Percentiles rank a stretch among this genome's conserved stretches.
Evolutionary conservation across 2,888 invertebrate species (phyloP).

Genomic region (Oasisia sp.): DNA sequence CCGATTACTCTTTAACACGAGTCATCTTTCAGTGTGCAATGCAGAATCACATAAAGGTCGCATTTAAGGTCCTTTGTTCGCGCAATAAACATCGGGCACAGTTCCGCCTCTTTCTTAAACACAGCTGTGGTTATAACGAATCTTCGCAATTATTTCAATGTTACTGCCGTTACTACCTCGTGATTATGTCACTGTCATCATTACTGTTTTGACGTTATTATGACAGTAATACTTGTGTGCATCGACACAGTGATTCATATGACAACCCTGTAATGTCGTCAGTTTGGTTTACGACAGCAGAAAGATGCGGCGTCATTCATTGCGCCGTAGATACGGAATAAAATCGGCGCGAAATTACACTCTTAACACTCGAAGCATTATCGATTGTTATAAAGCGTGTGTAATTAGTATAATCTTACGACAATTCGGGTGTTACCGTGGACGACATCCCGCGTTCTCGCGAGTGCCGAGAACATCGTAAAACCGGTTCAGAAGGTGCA

Average conservation of each 20-base stretch:
- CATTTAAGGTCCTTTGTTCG: neutral
- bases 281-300: neutral
- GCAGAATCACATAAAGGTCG: neutral
- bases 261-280: neutral
- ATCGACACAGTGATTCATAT: neutral
- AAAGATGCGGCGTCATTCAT: neutral
- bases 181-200: neutral
- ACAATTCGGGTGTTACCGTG: neutral
- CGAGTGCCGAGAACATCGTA: neutral
- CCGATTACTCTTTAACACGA: neutral
- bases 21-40: neutral
- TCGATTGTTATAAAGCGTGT: slow-evolving; percentile 5
- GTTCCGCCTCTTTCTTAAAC: neutral
- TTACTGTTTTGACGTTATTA: neutral
- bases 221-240: neutral
- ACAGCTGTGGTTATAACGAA: neutral
- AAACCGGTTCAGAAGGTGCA: neutral
- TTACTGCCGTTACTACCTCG: neutral
- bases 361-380: neutral
- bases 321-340: neutral
- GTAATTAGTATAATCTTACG: neutral
- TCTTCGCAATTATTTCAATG: neutral
- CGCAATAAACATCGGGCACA: neutral
- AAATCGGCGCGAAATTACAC: neutral
- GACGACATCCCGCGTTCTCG: neutral